These are phyloP conservation scores for Brachyopa scutellaris DNA, from an alignment of 2,888 invertebrate genomes.

Conservation along the genomic window DNA sequence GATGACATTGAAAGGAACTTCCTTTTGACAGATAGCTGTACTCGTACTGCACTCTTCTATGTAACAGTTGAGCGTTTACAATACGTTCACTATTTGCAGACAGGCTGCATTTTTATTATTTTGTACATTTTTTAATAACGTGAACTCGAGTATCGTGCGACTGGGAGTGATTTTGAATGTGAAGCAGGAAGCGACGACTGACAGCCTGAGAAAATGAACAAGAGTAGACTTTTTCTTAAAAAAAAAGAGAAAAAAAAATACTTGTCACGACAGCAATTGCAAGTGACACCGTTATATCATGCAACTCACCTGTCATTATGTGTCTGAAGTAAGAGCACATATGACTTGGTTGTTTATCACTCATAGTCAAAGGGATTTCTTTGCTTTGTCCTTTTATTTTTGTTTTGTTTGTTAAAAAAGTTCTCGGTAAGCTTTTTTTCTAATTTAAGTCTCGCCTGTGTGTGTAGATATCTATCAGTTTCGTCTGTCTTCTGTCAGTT, in stretches of 20 bases:
- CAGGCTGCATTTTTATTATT: neutral
- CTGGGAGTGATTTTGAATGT: neutral
- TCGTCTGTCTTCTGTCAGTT: neutral
- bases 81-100: constrained; percentile 6
- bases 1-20: constrained; percentile 40
- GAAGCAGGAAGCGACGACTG: neutral
- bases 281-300: constrained; percentile 17
- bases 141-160: too few species aligned
- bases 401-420: neutral
- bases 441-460: constrained; percentile 12
- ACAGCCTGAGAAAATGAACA: constrained; percentile 8
- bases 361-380: neutral
- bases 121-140: neutral
- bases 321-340: constrained; percentile 17
- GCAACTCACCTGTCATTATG: constrained; percentile 18
- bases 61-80: constrained; percentile 7
- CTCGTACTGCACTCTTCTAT: too few species aligned
- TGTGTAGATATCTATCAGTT: neutral
- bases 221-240: neutral
- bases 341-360: constrained; percentile 27
- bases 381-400: neutral
- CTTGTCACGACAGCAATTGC: neutral
- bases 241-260: too few species aligned
- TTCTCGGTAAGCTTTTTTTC: neutral
- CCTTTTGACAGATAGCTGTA: constrained; percentile 20